These are phyloP conservation scores for silkworm (Bombyx mori) DNA, from an alignment of 1,140 invertebrate species.

Conservation along the genomic window DNA sequence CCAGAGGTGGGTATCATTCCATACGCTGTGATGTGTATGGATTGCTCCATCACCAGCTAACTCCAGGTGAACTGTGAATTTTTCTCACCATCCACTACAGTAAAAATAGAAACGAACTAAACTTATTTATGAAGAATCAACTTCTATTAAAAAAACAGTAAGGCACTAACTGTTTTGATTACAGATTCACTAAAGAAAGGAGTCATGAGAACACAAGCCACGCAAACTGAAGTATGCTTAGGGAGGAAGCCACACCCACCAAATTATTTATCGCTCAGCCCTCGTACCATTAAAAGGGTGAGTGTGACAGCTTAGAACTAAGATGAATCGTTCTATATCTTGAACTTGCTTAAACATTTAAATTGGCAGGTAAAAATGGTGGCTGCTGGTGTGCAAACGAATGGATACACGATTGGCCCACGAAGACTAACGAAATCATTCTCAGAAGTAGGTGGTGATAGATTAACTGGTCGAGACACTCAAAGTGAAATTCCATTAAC, in stretches of 20 bases:
- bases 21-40: too few species aligned
- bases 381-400: constrained; percentile 90
- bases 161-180: constrained; percentile 10
- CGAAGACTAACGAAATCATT: constrained; percentile 87
- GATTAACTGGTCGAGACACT: constrained; percentile 41
- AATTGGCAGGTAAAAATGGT: constrained; percentile 83
- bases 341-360: constrained; percentile 1
- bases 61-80: too few species aligned
- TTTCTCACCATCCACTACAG: too few species aligned
- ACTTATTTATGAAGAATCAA: too few species aligned
- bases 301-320: constrained; percentile 12
- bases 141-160: not conserved
- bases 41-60: too few species aligned
- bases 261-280: constrained; percentile 83
- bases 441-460: constrained; percentile 80
- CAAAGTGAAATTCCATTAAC: constrained; percentile 39
- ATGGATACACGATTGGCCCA: constrained; percentile 76
- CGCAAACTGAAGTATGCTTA: constrained; percentile 86
- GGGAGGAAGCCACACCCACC: constrained; percentile 79
- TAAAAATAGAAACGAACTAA: too few species aligned
- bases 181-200: constrained; percentile 86
- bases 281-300: constrained; percentile 78
- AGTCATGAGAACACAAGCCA: constrained; percentile 93
- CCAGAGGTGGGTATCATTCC: too few species aligned
- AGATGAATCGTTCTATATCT: not conserved